Conservation (phyloP, 2,797 vertebrate genomes). For the Coccyzus lansbergi region DNA sequence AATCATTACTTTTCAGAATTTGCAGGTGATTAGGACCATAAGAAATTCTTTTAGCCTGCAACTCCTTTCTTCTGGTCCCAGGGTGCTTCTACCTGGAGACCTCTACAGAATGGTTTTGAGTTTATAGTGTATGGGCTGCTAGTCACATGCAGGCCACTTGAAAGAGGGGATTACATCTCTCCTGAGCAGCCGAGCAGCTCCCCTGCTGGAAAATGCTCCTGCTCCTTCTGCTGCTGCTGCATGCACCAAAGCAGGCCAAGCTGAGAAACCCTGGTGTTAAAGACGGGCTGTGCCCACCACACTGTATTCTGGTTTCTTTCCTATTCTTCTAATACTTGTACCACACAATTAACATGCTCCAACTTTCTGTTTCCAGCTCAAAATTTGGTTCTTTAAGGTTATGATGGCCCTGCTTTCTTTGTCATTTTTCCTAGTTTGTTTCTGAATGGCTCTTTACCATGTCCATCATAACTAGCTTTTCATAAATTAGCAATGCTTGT, state of each 20-base stretch:
- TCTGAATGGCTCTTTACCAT: background rate
- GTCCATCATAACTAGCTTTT: background rate
- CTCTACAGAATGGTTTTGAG: background rate
- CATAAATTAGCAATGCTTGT: background rate
- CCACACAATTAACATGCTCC: background rate
- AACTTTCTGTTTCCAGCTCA: background rate
- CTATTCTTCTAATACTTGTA: background rate
- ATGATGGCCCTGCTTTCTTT: background rate
- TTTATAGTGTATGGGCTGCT: rapidly evolving
- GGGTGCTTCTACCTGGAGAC: background rate
- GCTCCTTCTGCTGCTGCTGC: background rate
- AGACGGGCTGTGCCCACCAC: background rate
- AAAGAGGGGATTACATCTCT: background rate
- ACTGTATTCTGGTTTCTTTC: background rate
- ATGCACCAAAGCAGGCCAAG: background rate
- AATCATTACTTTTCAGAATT: background rate
- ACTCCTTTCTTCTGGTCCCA: background rate
- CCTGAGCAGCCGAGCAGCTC: background rate
- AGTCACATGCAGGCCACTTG: background rate
- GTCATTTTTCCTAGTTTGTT: background rate
- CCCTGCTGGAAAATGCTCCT: background rate
- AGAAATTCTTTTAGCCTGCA: background rate
- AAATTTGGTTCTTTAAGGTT: background rate
- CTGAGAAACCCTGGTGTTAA: background rate
- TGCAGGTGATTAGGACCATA: background rate